Percentiles rank a stretch among this genome's conserved stretches.
These are phyloP conservation scores for Addax nasomaculatus DNA, from an alignment of 2,113 vertebrate genomes.

Conservation along the genomic window DNA sequence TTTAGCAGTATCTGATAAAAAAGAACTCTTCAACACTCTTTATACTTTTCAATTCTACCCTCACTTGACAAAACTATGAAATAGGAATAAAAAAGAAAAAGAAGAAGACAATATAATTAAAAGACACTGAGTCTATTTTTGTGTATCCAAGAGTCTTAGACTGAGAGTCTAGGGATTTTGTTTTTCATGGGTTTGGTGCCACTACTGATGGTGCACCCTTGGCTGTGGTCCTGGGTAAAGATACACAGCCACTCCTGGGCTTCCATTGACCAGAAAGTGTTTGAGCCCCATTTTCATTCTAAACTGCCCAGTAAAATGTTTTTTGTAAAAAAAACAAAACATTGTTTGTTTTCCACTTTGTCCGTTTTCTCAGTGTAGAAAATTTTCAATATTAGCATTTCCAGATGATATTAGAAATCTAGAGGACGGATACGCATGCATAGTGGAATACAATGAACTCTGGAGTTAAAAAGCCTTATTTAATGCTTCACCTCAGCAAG, in stretches of 20 bases:
- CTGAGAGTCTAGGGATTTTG: background rate
- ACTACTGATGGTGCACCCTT: background rate
- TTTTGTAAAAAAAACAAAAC: background rate
- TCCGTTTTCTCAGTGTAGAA: background rate
- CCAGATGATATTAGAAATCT: background rate
- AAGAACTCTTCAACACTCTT: slow-evolving; percentile 3
- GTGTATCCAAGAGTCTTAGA: background rate
- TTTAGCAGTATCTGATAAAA: slow-evolving; percentile 60
- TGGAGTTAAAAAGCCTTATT: background rate
- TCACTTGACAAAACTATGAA: background rate
- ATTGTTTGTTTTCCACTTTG: background rate
- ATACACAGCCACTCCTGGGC: background rate
- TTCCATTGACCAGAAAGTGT: background rate
- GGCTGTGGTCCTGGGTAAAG: slow-evolving; percentile 3
- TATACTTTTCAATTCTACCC: background rate
- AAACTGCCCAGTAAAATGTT: background rate
- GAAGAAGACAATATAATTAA: background rate
- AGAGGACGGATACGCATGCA: background rate
- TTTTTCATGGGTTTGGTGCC: background rate
- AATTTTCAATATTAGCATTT: background rate
- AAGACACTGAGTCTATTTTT: background rate
- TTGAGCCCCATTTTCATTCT: background rate
- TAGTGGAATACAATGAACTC: background rate
- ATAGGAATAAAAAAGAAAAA: background rate
- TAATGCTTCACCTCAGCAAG: background rate